phyloP scores from a whole-genome alignment of 2,113 vertebrate genomes.

The Oreochromis spilurus region DNA sequence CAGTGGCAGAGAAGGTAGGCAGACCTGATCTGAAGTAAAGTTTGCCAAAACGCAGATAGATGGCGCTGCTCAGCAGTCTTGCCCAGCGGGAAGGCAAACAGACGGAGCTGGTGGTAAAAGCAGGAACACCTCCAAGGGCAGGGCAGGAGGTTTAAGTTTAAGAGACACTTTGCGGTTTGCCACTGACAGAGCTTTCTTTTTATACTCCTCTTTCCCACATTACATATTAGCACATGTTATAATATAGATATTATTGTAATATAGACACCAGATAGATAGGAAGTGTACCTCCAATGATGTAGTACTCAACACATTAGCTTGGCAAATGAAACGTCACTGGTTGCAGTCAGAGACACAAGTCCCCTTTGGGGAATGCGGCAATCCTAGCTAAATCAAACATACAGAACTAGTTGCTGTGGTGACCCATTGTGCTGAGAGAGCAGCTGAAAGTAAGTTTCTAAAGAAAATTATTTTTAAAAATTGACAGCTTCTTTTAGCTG shows the following conservation, averaged over 20 bases:
- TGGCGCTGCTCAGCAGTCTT: neutral
- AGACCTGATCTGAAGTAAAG: neutral
- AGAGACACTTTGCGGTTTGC: neutral
- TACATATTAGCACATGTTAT: neutral
- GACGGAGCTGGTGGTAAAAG: neutral
- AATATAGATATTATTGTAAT: neutral
- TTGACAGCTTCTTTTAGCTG: neutral
- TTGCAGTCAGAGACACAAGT: neutral
- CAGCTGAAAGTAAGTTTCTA: neutral
- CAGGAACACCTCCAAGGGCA: neutral
- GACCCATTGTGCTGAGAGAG: neutral
- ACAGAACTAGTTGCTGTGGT: neutral
- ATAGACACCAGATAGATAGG: neutral
- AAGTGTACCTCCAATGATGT: neutral
- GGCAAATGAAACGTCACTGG: neutral
- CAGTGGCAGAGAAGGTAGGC: neutral
- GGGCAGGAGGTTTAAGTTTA: neutral
- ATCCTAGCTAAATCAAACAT: neutral
- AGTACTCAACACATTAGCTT: neutral
- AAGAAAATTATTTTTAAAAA: neutral
- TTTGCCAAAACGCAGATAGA: neutral
- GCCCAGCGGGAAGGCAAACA: neutral
- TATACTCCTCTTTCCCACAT: neutral
- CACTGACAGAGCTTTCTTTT: neutral
- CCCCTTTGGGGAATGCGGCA: accelerated